Evolutionary conservation across 2,888 invertebrate genomes (phyloP).

Genomic region (Onchidella celtica): DNA sequence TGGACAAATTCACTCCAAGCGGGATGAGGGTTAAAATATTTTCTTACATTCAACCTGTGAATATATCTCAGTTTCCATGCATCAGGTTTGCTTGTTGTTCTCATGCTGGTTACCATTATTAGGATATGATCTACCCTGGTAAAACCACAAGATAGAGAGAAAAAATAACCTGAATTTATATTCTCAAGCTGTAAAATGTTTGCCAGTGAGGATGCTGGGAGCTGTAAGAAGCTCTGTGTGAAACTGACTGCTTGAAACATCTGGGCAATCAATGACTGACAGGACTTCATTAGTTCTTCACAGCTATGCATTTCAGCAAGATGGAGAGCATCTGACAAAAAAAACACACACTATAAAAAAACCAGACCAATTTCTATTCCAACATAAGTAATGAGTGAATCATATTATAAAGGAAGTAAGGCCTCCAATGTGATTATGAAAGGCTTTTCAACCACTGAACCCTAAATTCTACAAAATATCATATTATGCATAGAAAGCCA

Average conservation of each 20-base stretch:
- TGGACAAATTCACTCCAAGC: no score
- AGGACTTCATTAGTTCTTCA: not conserved
- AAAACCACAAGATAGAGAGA: not conserved
- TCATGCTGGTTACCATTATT: no score
- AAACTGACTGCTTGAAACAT: conserved; percentile 18
- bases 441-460: no score
- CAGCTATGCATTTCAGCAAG: conserved; percentile 20
- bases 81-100: no score
- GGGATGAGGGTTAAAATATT: no score
- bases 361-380: not conserved
- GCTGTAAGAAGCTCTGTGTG: not conserved
- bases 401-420: no score
- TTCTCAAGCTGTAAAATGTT: not conserved
- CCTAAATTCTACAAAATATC: no score
- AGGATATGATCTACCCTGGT: not conserved
- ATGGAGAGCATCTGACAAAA: conserved; percentile 23
- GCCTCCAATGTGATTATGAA: no score
- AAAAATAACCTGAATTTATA: conserved; percentile 9
- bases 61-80: no score
- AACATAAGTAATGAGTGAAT: not conserved
- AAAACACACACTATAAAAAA: no score
- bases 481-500: no score
- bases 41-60: no score
- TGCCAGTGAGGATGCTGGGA: not conserved
- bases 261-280: not conserved